A percentile compares a stretch with the other conserved stretches of the same genome.
phyloP scores from a whole-genome alignment of 1,140 invertebrate species.

The Neoseiulus cucumeris region DNA sequence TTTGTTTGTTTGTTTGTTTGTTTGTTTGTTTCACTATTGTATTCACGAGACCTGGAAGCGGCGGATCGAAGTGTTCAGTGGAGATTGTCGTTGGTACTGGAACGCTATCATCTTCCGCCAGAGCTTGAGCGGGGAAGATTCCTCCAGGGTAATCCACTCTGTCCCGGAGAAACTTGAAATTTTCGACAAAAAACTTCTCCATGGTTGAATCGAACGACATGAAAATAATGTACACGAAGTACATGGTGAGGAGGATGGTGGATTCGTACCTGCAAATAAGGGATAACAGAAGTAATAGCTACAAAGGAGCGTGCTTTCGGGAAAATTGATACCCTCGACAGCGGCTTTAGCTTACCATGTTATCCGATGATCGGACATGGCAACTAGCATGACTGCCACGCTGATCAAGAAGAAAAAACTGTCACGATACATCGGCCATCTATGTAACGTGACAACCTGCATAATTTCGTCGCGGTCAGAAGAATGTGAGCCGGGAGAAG shows the following conservation, averaged over 20 bases:
- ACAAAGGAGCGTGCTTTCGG: too few relatives aligned
- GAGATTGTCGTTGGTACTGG: not conserved
- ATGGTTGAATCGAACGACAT: not conserved
- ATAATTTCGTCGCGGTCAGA: too few relatives aligned
- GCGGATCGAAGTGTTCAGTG: not conserved
- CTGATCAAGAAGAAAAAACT: slow-evolving; percentile 79
- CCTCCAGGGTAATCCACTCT: not conserved
- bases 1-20: too few relatives aligned
- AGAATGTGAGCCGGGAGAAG: too few relatives aligned
- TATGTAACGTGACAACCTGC: slow-evolving; percentile 50
- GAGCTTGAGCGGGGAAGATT: not conserved
- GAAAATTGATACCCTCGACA: too few relatives aligned
- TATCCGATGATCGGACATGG: slow-evolving; percentile 60
- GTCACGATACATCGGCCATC: slow-evolving; percentile 82
- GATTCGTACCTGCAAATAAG: not conserved
- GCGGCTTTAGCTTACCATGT: slow-evolving; percentile 61
- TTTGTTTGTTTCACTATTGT: too few relatives aligned
- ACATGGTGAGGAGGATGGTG: not conserved
- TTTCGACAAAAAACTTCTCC: not conserved
- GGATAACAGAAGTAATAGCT: too few relatives aligned
- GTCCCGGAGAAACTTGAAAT: not conserved
- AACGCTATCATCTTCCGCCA: not conserved
- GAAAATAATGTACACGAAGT: not conserved
- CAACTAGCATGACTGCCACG: slow-evolving; percentile 65
- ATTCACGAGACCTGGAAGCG: not conserved